A percentile compares a stretch with the other conserved stretches of the same genome.
Conservation (phyloP, 2,888 invertebrate species). For the Cheilosia scutellata region DNA sequence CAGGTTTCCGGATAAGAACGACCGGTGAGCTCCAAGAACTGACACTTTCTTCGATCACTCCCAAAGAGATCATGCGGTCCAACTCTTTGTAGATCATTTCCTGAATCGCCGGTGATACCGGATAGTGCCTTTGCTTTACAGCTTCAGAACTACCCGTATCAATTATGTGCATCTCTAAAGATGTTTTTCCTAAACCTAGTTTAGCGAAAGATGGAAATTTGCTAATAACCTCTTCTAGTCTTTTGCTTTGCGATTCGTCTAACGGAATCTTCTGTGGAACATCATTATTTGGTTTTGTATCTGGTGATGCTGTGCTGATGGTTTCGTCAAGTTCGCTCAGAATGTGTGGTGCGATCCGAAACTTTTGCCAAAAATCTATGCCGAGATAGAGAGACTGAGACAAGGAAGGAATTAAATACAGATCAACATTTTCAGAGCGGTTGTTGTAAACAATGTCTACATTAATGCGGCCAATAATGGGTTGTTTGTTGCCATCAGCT, state of each 20-base stretch:
- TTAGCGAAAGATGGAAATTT: background rate
- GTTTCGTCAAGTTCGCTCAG: background rate
- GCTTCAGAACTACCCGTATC: background rate
- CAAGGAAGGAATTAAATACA: background rate
- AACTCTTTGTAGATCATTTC: background rate
- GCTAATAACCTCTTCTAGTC: background rate
- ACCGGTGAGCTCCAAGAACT: conserved; percentile 2
- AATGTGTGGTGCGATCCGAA: background rate
- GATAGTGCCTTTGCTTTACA: background rate
- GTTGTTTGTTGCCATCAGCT: background rate
- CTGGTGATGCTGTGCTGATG: too few species aligned
- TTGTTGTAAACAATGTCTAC: background rate
- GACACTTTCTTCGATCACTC: conserved; percentile 2
- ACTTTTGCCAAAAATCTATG: background rate
- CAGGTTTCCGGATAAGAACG: background rate
- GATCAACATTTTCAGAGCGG: background rate
- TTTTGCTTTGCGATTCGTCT: background rate
- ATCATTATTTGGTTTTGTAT: background rate
- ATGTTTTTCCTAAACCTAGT: background rate
- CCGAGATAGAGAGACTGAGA: background rate
- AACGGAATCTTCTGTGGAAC: background rate
- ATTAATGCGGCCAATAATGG: background rate
- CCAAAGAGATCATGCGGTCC: conserved; percentile 8
- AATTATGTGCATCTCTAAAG: background rate
- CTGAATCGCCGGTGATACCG: conserved; percentile 1